Evolutionary conservation across 1,140 invertebrate genomes (phyloP), one percentile per base, ranked within the genome.

Genomic region (Drusus annulatus): DNA sequence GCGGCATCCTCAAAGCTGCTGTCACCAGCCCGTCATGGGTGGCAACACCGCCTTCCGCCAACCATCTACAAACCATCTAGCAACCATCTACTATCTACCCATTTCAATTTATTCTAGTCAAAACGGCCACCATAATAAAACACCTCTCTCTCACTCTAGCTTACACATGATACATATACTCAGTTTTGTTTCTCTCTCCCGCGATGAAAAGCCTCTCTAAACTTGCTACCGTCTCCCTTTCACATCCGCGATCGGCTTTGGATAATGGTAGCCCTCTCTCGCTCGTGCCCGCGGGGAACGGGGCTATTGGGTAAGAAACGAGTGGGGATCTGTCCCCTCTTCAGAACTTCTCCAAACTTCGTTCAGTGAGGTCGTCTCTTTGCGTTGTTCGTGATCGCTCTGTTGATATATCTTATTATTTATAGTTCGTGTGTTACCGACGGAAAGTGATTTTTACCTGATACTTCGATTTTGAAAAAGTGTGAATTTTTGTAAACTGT

Each of bases 21-120:
- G 90, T 90, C 90, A 89, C 90, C 91, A 90, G 87, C 89, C 90
- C 91, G 90, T 91, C 91, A 92, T 92, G 92, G 92, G 92, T 92
- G 92, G 92, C 91, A 87, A 86, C 87, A 86, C 87, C 88, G 87
- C 87, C 88, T 88, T 45, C 36, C 10, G 8, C 31, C 31, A 45
- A 13, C 10, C 36, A 45, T 45, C 36, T 45, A 45, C 36, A 8
- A 45, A 45, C 36, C 31, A 36, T 36, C 36, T 45, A 45, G 8
- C 36, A 8, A 45, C 36, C 36, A 13, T 87, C 36, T 45, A 45
- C 36, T 10, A 13, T 87, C 86, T 83, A 82, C 79, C 81, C 81
- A 80, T 80, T 80, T 83, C 81, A 83, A 83, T 83, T 83, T 83
- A 83, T 83, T 69, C 81, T 75, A 74, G 74, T 78, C 81, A 60